These are phyloP conservation scores for Silurus glanis DNA, from an alignment of 2,113 vertebrate species.

Conservation along the genomic window DNA sequence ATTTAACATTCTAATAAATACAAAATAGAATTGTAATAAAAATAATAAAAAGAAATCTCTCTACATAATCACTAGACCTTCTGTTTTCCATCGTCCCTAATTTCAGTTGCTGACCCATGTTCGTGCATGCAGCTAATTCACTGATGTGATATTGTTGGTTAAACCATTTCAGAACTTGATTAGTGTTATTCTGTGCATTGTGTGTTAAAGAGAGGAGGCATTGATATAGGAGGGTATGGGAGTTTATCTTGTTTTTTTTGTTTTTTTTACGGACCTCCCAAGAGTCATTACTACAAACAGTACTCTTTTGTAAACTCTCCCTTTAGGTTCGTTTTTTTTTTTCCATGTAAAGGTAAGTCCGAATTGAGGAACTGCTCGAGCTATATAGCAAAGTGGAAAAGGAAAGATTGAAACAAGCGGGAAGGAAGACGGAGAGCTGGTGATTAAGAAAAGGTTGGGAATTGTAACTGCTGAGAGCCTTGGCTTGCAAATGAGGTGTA, in stretches of 20 bases:
- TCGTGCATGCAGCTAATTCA: neutral
- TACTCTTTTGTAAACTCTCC: slow-evolving; percentile 6
- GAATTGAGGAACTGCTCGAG: neutral
- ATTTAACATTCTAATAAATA: too few relatives aligned
- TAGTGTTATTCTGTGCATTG: neutral
- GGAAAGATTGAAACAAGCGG: slow-evolving; percentile 11
- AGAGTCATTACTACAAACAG: slow-evolving; percentile 13
- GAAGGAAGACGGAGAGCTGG: slow-evolving; percentile 38
- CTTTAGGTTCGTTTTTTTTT: neutral
- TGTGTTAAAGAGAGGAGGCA: neutral
- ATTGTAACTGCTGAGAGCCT: slow-evolving; percentile 31
- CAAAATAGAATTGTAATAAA: too few relatives aligned
- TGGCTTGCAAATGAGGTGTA: slow-evolving; percentile 39
- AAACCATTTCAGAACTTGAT: neutral
- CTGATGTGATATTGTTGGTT: neutral
- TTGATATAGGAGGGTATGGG: neutral
- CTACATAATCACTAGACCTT: neutral
- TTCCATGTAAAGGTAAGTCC: neutral
- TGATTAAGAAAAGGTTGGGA: slow-evolving; percentile 40
- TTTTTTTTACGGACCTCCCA: slow-evolving; percentile 8
- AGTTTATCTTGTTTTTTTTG: neutral
- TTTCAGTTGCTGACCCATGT: neutral
- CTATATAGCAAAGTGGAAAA: slow-evolving; percentile 27
- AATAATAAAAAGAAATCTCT: neutral
- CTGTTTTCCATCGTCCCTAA: neutral